Evolutionary conservation across 2,113 vertebrate species (phyloP).

Genomic region (Sander vitreus): DNA sequence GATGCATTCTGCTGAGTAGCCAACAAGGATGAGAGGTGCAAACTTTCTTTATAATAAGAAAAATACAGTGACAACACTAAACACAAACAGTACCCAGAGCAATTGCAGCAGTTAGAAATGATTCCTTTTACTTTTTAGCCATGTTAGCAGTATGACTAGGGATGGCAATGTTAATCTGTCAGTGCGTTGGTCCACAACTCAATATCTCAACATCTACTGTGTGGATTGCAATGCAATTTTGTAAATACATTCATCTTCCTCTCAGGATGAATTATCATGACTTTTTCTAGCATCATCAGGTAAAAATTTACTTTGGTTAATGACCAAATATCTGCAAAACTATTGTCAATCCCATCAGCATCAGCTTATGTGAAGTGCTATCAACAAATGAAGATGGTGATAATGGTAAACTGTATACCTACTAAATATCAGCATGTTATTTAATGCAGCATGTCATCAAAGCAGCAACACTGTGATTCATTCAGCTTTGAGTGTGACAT

Average conservation of each 20-base stretch:
- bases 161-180: too few species aligned
- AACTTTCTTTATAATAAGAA: background rate
- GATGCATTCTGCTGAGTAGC: background rate
- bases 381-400: background rate
- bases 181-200: too few species aligned
- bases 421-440: background rate
- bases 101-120: background rate
- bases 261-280: background rate
- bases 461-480: background rate
- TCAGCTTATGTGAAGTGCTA: too few species aligned
- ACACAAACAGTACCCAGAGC: background rate
- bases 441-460: background rate
- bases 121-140: background rate
- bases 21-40: background rate
- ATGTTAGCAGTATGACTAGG: background rate
- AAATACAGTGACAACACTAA: background rate
- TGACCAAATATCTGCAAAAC: background rate
- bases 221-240: background rate
- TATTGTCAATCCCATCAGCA: background rate
- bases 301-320: background rate
- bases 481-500: constrained; percentile 6
- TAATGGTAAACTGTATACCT: too few species aligned
- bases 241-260: background rate
- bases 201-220: background rate
- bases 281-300: background rate